These are phyloP conservation scores for Sanderia malayensis DNA, from an alignment of 30 jellyfish, hydroid and myxozoan species.

Conservation along the genomic window DNA sequence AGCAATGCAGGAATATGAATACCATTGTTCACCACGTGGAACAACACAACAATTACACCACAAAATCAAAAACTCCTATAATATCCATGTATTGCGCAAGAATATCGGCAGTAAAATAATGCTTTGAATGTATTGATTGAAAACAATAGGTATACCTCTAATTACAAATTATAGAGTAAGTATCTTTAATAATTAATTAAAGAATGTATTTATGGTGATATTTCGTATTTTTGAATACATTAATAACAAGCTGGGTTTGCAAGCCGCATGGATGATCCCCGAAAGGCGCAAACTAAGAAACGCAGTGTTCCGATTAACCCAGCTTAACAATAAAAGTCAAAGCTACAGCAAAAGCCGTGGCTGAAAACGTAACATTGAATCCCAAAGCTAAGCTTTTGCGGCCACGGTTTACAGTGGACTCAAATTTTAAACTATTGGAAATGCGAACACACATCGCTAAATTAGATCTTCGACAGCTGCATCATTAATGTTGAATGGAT, in stretches of 20 bases:
- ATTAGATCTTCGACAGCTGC: neutral
- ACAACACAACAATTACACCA: no score
- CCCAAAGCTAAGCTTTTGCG: neutral
- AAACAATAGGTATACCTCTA: no score
- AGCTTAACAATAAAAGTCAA: neutral
- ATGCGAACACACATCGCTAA: neutral
- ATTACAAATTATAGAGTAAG: no score
- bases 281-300: neutral
- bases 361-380: neutral
- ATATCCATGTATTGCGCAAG: no score
- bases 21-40: no score
- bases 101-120: no score
- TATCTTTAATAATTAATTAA: neutral
- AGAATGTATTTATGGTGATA: neutral
- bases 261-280: constrained; percentile 3
- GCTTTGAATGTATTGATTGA: no score
- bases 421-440: neutral
- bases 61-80: no score
- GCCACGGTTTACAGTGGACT: neutral
- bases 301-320: neutral
- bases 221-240: neutral
- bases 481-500: neutral
- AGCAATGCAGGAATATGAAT: no score
- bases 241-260: neutral
- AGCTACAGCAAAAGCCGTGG: neutral